These are phyloP conservation scores for Pheosia tremula DNA, from an alignment of 2,888 invertebrate species.

Conservation along the genomic window DNA sequence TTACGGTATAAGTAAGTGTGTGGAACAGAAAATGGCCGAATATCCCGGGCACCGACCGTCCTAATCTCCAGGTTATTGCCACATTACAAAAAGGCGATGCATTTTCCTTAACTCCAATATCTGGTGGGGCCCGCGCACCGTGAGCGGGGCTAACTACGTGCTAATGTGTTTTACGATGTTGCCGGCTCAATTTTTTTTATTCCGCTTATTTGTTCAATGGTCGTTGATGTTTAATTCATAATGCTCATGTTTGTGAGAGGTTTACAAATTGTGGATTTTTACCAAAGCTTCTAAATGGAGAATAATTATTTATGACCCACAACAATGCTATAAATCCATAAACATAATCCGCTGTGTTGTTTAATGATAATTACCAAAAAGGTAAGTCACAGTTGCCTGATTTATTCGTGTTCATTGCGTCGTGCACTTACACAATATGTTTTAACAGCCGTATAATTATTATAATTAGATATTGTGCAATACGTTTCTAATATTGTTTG, in stretches of 20 bases:
- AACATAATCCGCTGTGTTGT: background rate
- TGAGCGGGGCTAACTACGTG: constrained; percentile 68
- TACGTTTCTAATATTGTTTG: constrained; percentile 6
- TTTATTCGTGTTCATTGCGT: constrained; percentile 24
- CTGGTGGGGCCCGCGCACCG: constrained; percentile 40
- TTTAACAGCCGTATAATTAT: constrained; percentile 11
- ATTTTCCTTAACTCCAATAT: constrained; percentile 72
- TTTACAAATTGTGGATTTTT: constrained; percentile 13
- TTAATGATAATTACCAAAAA: constrained; percentile 8
- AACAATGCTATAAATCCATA: background rate
- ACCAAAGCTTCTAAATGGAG: constrained; percentile 6
- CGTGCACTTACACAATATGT: constrained; percentile 21
- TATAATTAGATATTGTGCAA: constrained; percentile 4
- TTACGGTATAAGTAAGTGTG: constrained; percentile 53
- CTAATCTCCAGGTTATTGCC: constrained; percentile 72
- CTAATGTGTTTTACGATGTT: constrained; percentile 76
- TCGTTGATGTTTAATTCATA: constrained; percentile 46
- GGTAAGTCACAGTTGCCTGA: background rate
- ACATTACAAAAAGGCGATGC: constrained; percentile 81
- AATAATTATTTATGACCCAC: background rate
- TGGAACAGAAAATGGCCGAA: constrained; percentile 56
- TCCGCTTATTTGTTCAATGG: constrained; percentile 49
- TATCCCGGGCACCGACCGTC: constrained; percentile 51
- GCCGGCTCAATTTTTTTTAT: constrained; percentile 57
- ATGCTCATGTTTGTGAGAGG: constrained; percentile 25